phyloP scores from a whole-genome alignment of 2,113 vertebrate genomes.

The Ranitomeya imitator region DNA sequence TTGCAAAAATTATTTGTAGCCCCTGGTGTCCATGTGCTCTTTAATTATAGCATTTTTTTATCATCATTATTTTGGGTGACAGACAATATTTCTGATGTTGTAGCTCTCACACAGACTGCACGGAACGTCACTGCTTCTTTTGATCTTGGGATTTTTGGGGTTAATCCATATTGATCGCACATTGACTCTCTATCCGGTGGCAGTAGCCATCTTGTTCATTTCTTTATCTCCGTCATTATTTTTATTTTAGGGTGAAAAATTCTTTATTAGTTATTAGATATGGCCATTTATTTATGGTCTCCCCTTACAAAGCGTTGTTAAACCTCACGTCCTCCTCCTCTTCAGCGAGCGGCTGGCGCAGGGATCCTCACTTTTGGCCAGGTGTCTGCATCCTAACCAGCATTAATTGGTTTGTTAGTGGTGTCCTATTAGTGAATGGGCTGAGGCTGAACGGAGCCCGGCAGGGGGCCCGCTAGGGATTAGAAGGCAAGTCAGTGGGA shows the following conservation, averaged over 20 bases:
- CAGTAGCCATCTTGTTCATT: too few relatives aligned
- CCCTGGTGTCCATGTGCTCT: too few relatives aligned
- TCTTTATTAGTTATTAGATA: not conserved
- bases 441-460: constrained; percentile 41
- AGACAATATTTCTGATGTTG: too few relatives aligned
- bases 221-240: too few relatives aligned
- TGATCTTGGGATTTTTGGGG: too few relatives aligned
- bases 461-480: constrained; percentile 52
- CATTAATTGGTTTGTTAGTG: constrained; percentile 53
- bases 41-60: too few relatives aligned
- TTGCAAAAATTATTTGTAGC: too few relatives aligned
- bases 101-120: too few relatives aligned
- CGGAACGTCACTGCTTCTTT: too few relatives aligned
- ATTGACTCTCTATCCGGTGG: too few relatives aligned
- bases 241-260: not conserved
- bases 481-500: constrained; percentile 54
- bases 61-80: too few relatives aligned
- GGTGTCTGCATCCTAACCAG: constrained; percentile 39
- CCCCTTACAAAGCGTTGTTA: not conserved
- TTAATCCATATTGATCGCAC: too few relatives aligned
- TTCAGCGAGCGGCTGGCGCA: not conserved
- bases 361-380: constrained; percentile 49
- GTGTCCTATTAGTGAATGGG: constrained; percentile 47
- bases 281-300: not conserved
- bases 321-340: constrained; percentile 11